Base-by-base conservation (phyloP, 2,888 invertebrate genomes). In the Melieria omissa region DNA sequence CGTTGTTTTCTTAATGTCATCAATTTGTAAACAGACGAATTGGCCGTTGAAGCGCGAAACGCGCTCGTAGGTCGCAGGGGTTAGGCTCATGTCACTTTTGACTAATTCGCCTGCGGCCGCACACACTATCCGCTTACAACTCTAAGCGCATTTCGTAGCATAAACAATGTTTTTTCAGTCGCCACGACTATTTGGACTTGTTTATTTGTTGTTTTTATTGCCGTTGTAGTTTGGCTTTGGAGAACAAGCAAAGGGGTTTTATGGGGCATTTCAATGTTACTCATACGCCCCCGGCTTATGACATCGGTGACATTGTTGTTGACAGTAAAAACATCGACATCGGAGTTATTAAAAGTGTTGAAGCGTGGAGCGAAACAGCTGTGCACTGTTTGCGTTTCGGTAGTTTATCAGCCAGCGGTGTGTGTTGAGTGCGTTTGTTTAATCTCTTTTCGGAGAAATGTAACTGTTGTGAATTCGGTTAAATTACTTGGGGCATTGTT, bases 11-110 rank as follows among this genome's bases (percentile, higher is more conserved):
- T 74, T 78, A 74, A 78, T 82, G 82, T 82, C 80, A 80, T 80
- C 81, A 79, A 80, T 81, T 82, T 81, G 81, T 81, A 80, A 81
- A 81, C 81, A 82, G 54, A 70, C 47, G 14, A 12, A 52, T 67
- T 65, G 46, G 52, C 45, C 3, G 29, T 29, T 29, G 29, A 29
- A 29, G 29, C 29, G 29, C 29, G 29, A 29, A 29, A 29, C 29
- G 29, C 29, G 29, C 29, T 29, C 29, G 29, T 29, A 29, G 29
- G 29, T 29, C 29, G 29, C 29, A 29, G 29, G 29, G 29, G 29
- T 29, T 29, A 3, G 2, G 29, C 29, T 29, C 29, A 29, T 57
- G 14, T 16, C 10, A 16, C 16, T 46, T 16, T 73, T 71, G 29
- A 52, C 47, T 46, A 47, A 57, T 65, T 65, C 29, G 10, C 9